A percentile compares a stretch with the other conserved stretches of the same genome.
Conservation (phyloP, 2,113 vertebrate genomes). For the Vidua macroura region DNA sequence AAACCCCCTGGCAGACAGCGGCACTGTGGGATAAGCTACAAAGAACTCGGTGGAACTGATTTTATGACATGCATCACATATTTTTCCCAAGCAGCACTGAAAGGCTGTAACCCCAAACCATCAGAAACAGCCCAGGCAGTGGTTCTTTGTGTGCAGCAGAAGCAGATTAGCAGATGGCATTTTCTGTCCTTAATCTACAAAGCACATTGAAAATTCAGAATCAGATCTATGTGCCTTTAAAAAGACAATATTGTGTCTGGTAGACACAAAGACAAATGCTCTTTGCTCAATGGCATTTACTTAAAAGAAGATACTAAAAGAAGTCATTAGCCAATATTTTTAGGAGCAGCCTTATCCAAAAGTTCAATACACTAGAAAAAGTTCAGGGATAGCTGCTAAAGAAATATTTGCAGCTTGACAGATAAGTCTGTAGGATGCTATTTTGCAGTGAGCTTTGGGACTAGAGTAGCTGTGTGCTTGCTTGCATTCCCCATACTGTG, state of each 20-base stretch:
- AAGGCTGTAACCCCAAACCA: background rate
- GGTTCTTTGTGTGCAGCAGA: background rate
- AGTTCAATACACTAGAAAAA: background rate
- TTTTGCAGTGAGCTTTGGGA: background rate
- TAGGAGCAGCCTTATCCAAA: background rate
- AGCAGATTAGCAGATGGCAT: background rate
- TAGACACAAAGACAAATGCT: too few relatives aligned
- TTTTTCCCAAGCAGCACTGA: background rate
- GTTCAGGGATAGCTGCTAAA: background rate
- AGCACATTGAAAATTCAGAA: background rate
- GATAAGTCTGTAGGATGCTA: background rate
- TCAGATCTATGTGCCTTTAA: background rate
- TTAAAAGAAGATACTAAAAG: background rate
- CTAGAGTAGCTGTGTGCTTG: background rate
- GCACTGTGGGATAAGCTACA: slow-evolving; percentile 6
- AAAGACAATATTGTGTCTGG: background rate
- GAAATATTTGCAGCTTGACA: background rate
- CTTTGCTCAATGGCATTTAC: background rate
- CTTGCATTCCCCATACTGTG: background rate
- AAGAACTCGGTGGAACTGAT: background rate
- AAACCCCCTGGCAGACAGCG: slow-evolving; percentile 40
- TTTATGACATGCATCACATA: background rate
- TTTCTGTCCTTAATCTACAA: background rate
- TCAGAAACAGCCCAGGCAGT: background rate
- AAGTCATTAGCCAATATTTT: background rate